These are phyloP conservation scores for Illadopsis cleaveri DNA, from an alignment of 2,113 vertebrate species.

Conservation along the genomic window DNA sequence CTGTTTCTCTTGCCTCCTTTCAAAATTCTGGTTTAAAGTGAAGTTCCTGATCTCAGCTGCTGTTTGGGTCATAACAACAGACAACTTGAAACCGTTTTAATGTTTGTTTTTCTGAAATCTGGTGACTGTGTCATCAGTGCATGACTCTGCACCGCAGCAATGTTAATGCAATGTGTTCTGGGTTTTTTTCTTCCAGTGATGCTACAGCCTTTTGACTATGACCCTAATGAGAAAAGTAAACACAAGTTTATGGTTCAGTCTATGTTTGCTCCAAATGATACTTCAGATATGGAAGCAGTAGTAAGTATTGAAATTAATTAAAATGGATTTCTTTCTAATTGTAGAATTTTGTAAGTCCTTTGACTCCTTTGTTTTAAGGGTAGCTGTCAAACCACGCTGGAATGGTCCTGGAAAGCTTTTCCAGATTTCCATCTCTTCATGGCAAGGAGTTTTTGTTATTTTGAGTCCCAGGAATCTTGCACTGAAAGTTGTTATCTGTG, in stretches of 20 bases:
- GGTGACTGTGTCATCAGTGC: not conserved
- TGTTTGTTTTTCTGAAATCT: not conserved
- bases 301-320: conserved; percentile 79
- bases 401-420: not conserved
- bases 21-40: not conserved
- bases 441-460: not conserved
- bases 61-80: not conserved
- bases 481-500: not conserved
- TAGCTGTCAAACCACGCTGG: not conserved
- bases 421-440: not conserved
- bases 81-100: not conserved
- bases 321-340: not conserved
- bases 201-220: conserved; percentile 99
- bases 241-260: conserved; percentile 99
- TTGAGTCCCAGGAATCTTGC: not conserved
- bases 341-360: not conserved
- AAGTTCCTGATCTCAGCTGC: not conserved
- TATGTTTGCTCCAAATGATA: conserved; percentile 92
- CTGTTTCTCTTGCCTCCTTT: not conserved
- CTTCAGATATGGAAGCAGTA: conserved; percentile 98
- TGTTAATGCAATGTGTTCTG: conserved; percentile 17
- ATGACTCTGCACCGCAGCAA: not conserved
- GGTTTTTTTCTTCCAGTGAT: conserved; percentile 87
- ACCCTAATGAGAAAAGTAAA: conserved; percentile 99
- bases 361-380: not conserved